Evolutionary conservation across 2,888 invertebrate species (phyloP), one percentile per base, ranked within the genome.

Genomic region (Caenorhabditis doughertyi): DNA sequence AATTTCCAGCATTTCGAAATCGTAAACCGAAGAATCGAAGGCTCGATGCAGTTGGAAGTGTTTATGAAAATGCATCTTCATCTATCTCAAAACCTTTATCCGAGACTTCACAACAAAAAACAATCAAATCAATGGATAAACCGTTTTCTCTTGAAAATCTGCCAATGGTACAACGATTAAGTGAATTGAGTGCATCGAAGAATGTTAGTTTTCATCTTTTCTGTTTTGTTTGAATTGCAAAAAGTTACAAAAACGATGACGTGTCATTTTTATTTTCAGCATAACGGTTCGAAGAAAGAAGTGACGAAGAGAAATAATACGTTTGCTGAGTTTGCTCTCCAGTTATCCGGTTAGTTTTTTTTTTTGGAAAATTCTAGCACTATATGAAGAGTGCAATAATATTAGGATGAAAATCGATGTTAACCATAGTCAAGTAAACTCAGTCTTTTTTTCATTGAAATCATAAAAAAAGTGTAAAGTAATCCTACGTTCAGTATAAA

Each of bases 81-180:
- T 35, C 65, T 11, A 65, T 47, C 18, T 16, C 49, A 23, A 65
- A 56, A 47, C 32, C 32, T 21, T 39, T 42, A 27, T 62, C 32
- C 39, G 44, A 60, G 4, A 13, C 2, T 21, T 29, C 51, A 65
- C 55, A 73, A 73, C 62, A 73, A 64, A 73, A 73, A 64, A 9
- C 73, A 29, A 64, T 65, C 27, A 27, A 60, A 60, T 11, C 29
- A 42, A 58, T 51, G 58, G 76, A 76, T 25, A 67, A 76, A 60
- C 76, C 76, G 23, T 76, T 76, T 47, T 67, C 76, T 39, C 67
- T 76, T 39, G 67, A 76, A 58, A 76, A 76, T 68, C 67, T 76
- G 25, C 76, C 76, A 32, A 67, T 67, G 60, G 67, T 76, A 39
- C 58, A 68, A 51, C 76, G 51, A 11, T 60, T 76, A 29, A 58